These are phyloP conservation scores for Megaustenia siamemsis DNA, from an alignment of 2,888 invertebrate genomes.

Conservation along the genomic window DNA sequence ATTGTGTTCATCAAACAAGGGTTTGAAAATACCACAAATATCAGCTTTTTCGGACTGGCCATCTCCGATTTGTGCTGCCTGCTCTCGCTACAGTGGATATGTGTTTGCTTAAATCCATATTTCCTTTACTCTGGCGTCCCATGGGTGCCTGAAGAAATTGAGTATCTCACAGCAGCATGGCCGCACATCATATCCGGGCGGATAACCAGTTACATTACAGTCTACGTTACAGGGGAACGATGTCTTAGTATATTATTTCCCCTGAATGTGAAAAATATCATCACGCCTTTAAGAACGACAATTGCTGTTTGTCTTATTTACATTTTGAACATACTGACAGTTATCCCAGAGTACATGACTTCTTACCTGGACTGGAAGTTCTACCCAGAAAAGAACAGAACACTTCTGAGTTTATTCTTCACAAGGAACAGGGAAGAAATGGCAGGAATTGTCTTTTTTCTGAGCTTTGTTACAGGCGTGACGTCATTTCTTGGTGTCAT, in stretches of 20 bases:
- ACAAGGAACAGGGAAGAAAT: neutral
- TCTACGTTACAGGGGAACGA: constrained; percentile 11
- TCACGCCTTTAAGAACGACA: neutral
- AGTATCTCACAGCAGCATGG: neutral
- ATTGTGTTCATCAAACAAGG: neutral
- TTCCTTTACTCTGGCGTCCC: neutral
- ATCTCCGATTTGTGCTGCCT: constrained; percentile 10
- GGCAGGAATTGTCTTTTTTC: neutral
- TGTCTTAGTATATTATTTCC: constrained; percentile 20
- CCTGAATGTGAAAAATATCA: too few species aligned
- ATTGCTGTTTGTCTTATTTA: neutral
- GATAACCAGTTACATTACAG: constrained; percentile 3
- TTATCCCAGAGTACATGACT: neutral
- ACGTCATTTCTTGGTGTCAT: neutral
- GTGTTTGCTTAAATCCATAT: neutral
- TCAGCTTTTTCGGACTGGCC: constrained; percentile 9
- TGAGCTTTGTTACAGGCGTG: neutral
- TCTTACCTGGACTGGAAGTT: neutral
- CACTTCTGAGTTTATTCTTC: neutral
- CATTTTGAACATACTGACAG: neutral
- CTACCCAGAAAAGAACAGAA: neutral
- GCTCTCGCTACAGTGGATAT: neutral
- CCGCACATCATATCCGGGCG: neutral
- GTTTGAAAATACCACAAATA: neutral
- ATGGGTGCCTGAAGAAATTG: neutral